Evolutionary conservation across 2,113 vertebrate species (phyloP).

Genomic region (Carettochelys insculpta): DNA sequence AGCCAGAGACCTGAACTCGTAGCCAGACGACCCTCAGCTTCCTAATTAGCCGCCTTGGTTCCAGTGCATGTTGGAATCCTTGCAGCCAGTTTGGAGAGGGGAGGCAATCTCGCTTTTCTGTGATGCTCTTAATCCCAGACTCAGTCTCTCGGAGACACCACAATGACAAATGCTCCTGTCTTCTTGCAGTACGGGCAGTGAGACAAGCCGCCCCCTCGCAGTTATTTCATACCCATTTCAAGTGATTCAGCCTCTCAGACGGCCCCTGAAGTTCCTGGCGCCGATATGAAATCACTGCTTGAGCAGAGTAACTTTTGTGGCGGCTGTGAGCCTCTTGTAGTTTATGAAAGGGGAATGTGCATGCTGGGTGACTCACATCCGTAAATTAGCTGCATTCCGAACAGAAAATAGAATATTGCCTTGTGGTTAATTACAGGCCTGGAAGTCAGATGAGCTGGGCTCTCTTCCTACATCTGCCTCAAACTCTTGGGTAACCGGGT

Average conservation of each 20-base stretch:
- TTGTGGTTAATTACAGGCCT: neutral
- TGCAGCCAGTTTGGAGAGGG: neutral
- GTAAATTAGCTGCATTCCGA: neutral
- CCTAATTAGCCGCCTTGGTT: constrained; percentile 25
- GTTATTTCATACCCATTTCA: rapidly evolving
- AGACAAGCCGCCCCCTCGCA: rapidly evolving
- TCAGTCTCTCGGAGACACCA: constrained; percentile 5
- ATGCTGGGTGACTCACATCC: constrained; percentile 21
- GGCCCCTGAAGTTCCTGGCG: neutral
- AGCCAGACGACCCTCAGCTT: neutral
- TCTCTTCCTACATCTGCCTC: neutral
- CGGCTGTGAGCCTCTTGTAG: neutral
- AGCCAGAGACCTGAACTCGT: rapidly evolving
- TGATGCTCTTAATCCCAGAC: neutral
- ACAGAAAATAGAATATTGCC: neutral
- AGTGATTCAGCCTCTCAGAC: neutral
- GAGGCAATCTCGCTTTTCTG: constrained; percentile 2
- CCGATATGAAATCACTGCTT: neutral
- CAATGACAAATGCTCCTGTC: neutral
- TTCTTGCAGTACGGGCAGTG: neutral
- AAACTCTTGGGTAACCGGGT: constrained; percentile 14
- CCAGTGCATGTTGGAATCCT: constrained; percentile 11
- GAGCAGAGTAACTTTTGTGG: neutral
- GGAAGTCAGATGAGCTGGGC: neutral
- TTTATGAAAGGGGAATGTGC: neutral